These are phyloP conservation scores for Channa maculata DNA, from an alignment of 2,113 vertebrate genomes.

Conservation along the genomic window DNA sequence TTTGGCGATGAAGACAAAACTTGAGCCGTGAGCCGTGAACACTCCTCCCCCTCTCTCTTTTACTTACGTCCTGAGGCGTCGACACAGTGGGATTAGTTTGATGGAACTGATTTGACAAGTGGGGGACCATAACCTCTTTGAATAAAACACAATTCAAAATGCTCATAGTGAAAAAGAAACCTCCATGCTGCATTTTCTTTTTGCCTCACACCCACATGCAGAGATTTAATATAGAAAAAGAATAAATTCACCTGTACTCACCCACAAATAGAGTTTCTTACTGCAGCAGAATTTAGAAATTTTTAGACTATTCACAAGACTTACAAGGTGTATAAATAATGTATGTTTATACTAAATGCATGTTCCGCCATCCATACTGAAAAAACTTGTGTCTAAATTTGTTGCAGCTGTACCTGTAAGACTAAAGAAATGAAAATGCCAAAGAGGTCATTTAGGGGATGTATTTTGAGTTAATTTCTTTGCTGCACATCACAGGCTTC, in stretches of 20 bases:
- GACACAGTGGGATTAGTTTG: conserved; percentile 67
- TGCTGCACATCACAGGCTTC: no score
- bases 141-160: conserved; percentile 55
- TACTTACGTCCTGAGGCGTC: conserved; percentile 50
- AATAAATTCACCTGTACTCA: conserved; percentile 17
- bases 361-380: background rate
- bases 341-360: background rate
- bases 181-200: conserved; percentile 5
- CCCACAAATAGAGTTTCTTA: conserved; percentile 1
- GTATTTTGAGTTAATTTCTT: no score
- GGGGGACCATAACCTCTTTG: conserved; percentile 58
- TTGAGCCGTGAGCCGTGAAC: conserved; percentile 20
- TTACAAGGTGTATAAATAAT: background rate
- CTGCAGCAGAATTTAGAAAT: background rate
- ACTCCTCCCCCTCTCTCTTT: conserved; percentile 28
- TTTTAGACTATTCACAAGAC: background rate
- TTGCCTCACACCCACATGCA: conserved; percentile 16
- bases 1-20: conserved; percentile 52
- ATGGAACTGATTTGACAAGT: conserved; percentile 73
- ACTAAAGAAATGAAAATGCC: no score
- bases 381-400: background rate
- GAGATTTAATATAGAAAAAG: conserved; percentile 7
- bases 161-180: conserved; percentile 26
- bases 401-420: no score
- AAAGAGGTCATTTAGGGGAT: no score